Evolutionary conservation across 2,797 vertebrate species (phyloP), one percentile per base, ranked within the genome.

Genomic region (Poeciliopsis infans): DNA sequence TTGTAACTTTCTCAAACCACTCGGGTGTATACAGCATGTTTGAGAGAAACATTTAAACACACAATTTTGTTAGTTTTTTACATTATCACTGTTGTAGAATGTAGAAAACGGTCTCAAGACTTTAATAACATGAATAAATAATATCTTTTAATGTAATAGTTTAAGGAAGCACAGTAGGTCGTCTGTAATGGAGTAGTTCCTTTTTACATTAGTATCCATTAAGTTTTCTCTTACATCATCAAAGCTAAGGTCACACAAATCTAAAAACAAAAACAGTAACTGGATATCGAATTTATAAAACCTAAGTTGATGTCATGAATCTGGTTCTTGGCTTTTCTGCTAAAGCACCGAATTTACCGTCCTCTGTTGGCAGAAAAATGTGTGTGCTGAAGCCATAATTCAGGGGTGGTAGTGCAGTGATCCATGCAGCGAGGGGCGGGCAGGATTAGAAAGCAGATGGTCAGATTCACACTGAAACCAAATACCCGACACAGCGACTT

Each of bases 371-470:
- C 85, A 88, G 70, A 66, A 39, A 41, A 79, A 71, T 28, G 59
- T 66, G 57, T 72, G 73, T 74, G 79, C 72, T 72, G 74, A 80
- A 85, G 83, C 77, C 55, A 83, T 92, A 91, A 91, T 92, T 89
- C 87, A 88, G 86, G 83, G 82, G 82, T 87, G 87, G 85, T 53
- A 43, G 76, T 77, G 82, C 85, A 76, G 87, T 64, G 83, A 85
- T 86, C 76, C 84, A 81, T 83, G 87, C 23, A 53, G 85, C 11
- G 82, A 66, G 66, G 3, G 76, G 33, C 20, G 64, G 86, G 76
- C 75, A 16, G 80, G 76, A 80, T 87, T 85, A 75, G 78, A 85
- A 83, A 92, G 84, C 90, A 91, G 90, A 92, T 93, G 91, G 89
- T 88, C 79, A 31, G 85, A 72, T 89, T 82, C 81, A 75, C 79